Evolutionary conservation across 1,140 invertebrate species (phyloP).

Genomic region (Aphelenchoides besseyi): DNA sequence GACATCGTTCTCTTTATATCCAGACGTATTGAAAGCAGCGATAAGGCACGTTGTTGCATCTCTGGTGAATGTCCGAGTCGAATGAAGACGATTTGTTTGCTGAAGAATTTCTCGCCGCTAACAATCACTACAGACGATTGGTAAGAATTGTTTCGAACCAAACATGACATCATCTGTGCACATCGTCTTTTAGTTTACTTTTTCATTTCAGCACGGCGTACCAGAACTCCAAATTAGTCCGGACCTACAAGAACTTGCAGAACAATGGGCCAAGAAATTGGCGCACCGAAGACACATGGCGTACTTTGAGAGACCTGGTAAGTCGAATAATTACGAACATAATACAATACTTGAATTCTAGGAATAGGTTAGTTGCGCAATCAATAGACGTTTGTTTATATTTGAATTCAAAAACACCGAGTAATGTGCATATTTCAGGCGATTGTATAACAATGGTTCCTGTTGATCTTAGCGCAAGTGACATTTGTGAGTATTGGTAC

Average conservation of each 20-base stretch:
- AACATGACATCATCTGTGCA: too few species aligned
- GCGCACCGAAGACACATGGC: constrained; percentile 44
- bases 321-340: constrained; percentile 43
- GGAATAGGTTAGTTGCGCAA: too few species aligned
- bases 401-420: too few species aligned
- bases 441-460: constrained; percentile 62
- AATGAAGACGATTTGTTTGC: constrained; percentile 36
- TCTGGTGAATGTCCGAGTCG: constrained; percentile 28
- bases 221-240: constrained; percentile 40
- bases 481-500: constrained; percentile 61
- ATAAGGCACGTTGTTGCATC: too few species aligned
- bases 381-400: too few species aligned
- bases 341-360: too few species aligned
- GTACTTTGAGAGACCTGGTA: constrained; percentile 50
- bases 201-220: constrained; percentile 49
- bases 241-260: constrained; percentile 46
- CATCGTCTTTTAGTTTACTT: constrained; percentile 20
- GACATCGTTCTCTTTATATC: background rate
- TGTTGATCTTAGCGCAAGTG: constrained; percentile 40
- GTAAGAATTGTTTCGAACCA: constrained; percentile 40
- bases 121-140: constrained; percentile 44
- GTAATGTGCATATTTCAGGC: too few species aligned
- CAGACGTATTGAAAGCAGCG: background rate
- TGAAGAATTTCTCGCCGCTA: constrained; percentile 45
- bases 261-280: constrained; percentile 57